Evolutionary conservation across 2,888 invertebrate species (phyloP).

Genomic region (Drosophila anomalata): DNA sequence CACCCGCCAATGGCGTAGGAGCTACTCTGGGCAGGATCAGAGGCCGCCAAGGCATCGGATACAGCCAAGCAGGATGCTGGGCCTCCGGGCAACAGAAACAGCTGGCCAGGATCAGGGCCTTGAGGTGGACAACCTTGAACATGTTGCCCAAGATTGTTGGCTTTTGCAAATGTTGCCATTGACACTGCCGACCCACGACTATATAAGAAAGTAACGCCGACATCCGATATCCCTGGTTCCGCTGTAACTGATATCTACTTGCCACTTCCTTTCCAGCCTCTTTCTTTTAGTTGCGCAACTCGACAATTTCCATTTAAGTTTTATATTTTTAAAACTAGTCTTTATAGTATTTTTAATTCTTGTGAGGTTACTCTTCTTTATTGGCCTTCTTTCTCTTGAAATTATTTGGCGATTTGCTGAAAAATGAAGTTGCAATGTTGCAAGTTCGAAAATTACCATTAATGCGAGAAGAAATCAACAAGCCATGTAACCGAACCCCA

Average conservation of each 20-base stretch:
- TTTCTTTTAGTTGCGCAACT: slow-evolving; percentile 31
- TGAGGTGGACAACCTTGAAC: slow-evolving; percentile 5
- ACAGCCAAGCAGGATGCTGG: slow-evolving; percentile 42
- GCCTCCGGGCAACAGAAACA: slow-evolving; percentile 15
- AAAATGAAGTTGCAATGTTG: slow-evolving; percentile 55
- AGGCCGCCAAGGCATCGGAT: slow-evolving; percentile 61
- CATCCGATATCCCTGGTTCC: slow-evolving; percentile 21
- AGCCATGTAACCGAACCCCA: slow-evolving; percentile 55
- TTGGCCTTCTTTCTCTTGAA: slow-evolving; percentile 26
- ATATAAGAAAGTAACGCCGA: slow-evolving; percentile 19
- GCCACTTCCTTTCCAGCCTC: slow-evolving; percentile 14
- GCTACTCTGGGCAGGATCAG: slow-evolving; percentile 31
- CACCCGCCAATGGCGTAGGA: not conserved
- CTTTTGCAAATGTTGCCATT: slow-evolving; percentile 22
- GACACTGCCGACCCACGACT: slow-evolving; percentile 3
- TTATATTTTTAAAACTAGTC: not conserved
- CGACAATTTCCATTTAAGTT: not conserved
- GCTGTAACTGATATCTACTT: slow-evolving; percentile 27
- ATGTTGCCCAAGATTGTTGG: slow-evolving; percentile 30
- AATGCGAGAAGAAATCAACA: slow-evolving; percentile 52
- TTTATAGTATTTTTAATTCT: not conserved
- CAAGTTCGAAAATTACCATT: slow-evolving; percentile 20
- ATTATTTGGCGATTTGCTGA: slow-evolving; percentile 36
- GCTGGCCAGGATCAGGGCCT: slow-evolving; percentile 23
- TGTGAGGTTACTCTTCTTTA: not conserved